These are phyloP conservation scores for Peucedramus taeniatus DNA, from an alignment of 2,113 vertebrate genomes.

Conservation along the genomic window DNA sequence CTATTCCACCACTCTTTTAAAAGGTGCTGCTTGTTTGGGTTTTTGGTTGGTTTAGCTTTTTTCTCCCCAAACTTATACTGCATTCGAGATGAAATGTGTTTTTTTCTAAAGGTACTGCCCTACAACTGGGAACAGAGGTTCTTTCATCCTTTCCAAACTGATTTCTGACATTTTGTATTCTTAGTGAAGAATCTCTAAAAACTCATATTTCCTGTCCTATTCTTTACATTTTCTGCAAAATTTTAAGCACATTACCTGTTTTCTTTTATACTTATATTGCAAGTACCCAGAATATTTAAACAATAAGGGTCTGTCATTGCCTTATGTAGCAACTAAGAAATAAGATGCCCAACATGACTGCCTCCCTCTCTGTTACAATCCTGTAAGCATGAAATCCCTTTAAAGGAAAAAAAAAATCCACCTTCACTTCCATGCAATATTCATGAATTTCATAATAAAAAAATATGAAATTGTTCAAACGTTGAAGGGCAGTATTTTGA, in stretches of 20 bases:
- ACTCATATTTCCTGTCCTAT: background rate
- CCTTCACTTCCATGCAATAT: conserved; percentile 13
- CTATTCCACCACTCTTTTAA: background rate
- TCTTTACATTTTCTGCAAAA: background rate
- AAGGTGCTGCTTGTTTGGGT: background rate
- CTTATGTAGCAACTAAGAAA: background rate
- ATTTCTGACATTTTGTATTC: background rate
- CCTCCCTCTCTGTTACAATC: background rate
- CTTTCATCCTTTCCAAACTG: background rate
- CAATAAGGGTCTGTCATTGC: background rate
- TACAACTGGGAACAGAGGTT: background rate
- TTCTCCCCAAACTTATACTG: background rate
- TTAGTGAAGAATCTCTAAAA: background rate
- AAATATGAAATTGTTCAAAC: conserved; percentile 17
- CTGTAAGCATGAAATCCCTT: conserved; percentile 24
- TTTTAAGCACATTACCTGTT: background rate
- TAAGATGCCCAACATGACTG: background rate
- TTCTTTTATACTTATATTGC: background rate
- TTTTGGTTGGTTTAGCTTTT: background rate
- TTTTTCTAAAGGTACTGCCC: background rate
- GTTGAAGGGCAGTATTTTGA: conserved; percentile 31
- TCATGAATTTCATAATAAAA: conserved; percentile 40
- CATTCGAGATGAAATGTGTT: background rate
- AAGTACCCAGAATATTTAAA: background rate
- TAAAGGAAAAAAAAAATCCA: background rate